Evolutionary conservation across 2,113 vertebrate species (phyloP).

Genomic region (Ptilonorhynchus violaceus): DNA sequence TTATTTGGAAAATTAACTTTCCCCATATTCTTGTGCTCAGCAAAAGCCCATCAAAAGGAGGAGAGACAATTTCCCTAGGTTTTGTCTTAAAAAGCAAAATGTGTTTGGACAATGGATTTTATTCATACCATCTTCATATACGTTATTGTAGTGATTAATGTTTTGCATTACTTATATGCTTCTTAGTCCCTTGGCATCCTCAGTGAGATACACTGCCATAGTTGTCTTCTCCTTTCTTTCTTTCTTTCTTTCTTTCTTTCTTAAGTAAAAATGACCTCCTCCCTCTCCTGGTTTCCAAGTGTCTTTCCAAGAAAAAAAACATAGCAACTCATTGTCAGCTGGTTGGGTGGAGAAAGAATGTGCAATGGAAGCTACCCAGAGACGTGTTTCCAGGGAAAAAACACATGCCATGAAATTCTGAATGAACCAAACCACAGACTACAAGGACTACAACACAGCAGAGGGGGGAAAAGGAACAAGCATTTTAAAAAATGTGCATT

Average conservation of each 20-base stretch:
- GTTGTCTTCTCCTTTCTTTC: neutral
- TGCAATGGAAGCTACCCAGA: neutral
- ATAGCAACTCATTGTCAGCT: neutral
- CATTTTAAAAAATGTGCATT: neutral
- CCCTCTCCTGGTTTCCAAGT: neutral
- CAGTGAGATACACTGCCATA: neutral
- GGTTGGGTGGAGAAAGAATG: neutral
- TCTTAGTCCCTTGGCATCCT: neutral
- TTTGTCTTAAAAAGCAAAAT: neutral
- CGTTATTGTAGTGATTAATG: neutral
- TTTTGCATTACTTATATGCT: neutral
- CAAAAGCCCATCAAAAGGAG: neutral
- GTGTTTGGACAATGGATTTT: neutral
- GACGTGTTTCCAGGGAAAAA: neutral
- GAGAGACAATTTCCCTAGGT: neutral
- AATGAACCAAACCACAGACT: neutral
- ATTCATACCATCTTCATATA: neutral
- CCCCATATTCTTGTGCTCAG: neutral
- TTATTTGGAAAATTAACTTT: neutral
- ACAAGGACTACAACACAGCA: neutral
- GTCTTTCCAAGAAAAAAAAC: neutral
- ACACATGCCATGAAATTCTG: neutral
- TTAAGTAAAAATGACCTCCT: neutral
- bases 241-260: neutral
- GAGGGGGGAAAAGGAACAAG: neutral